Conservation (phyloP, 2,888 invertebrate species). For the Pristionchus fissidentatus region DNA sequence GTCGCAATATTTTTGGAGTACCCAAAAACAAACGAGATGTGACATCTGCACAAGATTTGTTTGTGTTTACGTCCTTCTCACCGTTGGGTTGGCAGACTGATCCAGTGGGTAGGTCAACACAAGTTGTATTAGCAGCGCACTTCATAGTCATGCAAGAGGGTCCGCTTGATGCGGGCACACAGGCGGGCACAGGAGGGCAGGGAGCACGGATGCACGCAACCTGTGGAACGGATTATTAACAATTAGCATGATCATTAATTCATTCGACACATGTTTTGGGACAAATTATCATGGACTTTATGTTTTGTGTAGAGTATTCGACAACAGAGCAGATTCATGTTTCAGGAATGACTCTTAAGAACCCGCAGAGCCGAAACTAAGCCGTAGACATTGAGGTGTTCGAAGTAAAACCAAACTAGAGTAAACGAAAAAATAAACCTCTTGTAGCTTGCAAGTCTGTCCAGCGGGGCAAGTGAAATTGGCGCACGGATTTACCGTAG, state of each 20-base stretch:
- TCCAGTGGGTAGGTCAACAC: background rate
- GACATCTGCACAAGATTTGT: too few relatives aligned
- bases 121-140: background rate
- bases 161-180: background rate
- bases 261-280: background rate
- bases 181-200: background rate
- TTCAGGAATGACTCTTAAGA: too few relatives aligned
- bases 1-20: background rate
- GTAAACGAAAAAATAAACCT: too few relatives aligned
- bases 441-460: too few relatives aligned
- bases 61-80: too few relatives aligned
- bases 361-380: too few relatives aligned
- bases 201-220: background rate
- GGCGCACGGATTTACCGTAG: too few relatives aligned
- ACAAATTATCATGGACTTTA: background rate
- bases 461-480: too few relatives aligned
- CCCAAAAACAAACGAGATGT: background rate
- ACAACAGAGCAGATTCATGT: background rate
- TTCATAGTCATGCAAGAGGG: constrained; percentile 10
- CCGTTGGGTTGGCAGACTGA: background rate
- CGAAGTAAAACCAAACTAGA: too few relatives aligned
- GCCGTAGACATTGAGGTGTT: too few relatives aligned
- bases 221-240: background rate
- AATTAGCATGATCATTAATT: too few relatives aligned
- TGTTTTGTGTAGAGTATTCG: background rate